Conservation (phyloP, 2,888 invertebrate genomes). For the Tetropium fuscum region DNA sequence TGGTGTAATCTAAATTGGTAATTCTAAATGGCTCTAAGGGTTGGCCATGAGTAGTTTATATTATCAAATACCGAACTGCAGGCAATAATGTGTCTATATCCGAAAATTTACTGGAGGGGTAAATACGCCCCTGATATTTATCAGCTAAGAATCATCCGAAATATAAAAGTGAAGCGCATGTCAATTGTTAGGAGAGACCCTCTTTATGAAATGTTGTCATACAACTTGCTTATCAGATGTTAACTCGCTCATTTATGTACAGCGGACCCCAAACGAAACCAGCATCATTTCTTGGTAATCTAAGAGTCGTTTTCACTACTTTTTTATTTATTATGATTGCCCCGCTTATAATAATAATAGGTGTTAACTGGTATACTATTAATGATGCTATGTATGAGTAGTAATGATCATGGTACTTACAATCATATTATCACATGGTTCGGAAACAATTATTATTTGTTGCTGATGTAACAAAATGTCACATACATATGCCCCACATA, state of each 20-base stretch:
- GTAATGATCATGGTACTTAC: too few relatives aligned
- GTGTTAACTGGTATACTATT: constrained; percentile 8
- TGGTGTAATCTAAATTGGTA: too few relatives aligned
- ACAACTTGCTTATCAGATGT: constrained; percentile 63
- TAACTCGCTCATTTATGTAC: constrained; percentile 49
- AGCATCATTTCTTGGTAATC: constrained; percentile 18
- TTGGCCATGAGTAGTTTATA: too few relatives aligned
- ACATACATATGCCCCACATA: too few relatives aligned
- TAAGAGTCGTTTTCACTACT: not conserved
- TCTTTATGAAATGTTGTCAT: constrained; percentile 65
- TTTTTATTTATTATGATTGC: constrained; percentile 11
- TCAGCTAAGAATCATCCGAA: constrained; percentile 51
- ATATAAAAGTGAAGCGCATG: constrained; percentile 60
- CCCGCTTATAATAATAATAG: constrained; percentile 5
- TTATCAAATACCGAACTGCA: too few relatives aligned
- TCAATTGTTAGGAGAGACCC: constrained; percentile 60
- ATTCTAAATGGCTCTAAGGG: too few relatives aligned
- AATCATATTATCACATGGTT: too few relatives aligned
- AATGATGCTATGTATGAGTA: not conserved
- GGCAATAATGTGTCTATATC: too few relatives aligned
- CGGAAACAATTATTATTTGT: too few relatives aligned
- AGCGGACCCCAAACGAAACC: constrained; percentile 21
- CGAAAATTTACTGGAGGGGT: not conserved
- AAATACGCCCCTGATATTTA: constrained; percentile 51
- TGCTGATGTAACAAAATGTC: too few relatives aligned